Percentiles rank a stretch among this genome's conserved stretches.
These are phyloP conservation scores for Mastigias papua DNA, from an alignment of 30 jellyfish, hydroid and myxozoan species.

Conservation along the genomic window DNA sequence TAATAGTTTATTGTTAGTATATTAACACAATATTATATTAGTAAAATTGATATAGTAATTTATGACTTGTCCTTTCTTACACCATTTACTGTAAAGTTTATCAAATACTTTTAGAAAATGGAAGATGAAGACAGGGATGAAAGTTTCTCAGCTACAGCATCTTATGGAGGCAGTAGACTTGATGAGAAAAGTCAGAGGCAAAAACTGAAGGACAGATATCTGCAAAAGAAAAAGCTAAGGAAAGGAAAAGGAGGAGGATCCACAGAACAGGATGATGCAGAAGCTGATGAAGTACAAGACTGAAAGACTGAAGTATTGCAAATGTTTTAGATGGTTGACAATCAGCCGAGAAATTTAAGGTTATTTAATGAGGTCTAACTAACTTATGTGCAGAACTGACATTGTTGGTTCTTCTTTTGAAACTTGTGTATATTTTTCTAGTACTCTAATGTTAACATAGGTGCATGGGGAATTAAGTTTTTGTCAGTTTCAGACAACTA, in stretches of 20 bases:
- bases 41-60: too few relatives aligned
- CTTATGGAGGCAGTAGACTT: slow-evolving; percentile 62
- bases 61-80: not conserved
- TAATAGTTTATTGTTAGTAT: too few relatives aligned
- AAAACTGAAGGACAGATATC: slow-evolving; percentile 77
- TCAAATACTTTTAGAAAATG: not conserved
- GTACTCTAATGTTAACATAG: too few relatives aligned
- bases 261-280: slow-evolving; percentile 30
- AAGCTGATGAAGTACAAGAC: not conserved
- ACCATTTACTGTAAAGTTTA: not conserved
- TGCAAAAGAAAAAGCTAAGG: slow-evolving; percentile 66
- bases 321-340: not conserved
- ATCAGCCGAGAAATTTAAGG: too few relatives aligned
- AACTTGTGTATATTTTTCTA: too few relatives aligned
- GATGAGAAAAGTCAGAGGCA: slow-evolving; percentile 76
- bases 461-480: too few relatives aligned
- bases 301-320: not conserved
- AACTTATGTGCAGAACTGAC: too few relatives aligned
- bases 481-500: too few relatives aligned
- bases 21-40: too few relatives aligned
- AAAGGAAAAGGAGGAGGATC: slow-evolving; percentile 27
- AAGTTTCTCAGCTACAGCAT: not conserved
- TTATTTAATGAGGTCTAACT: too few relatives aligned
- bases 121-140: slow-evolving; percentile 22
- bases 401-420: too few relatives aligned